Conservation (phyloP, 2,113 vertebrate genomes). For the Murina feae region DNA sequence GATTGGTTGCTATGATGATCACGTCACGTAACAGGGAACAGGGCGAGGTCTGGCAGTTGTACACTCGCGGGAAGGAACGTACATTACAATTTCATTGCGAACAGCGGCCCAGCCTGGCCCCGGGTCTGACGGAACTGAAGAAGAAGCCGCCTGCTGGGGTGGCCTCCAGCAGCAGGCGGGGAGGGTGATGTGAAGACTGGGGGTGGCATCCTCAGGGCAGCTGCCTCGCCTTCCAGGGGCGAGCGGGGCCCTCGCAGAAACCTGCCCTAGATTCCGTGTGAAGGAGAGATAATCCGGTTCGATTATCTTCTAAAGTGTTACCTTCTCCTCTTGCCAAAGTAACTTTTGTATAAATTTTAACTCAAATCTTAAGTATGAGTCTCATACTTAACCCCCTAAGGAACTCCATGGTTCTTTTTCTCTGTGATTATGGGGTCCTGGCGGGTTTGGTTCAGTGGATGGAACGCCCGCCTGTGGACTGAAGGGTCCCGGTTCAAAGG, state of each 20-base stretch:
- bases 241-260: neutral
- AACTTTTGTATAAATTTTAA: neutral
- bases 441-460: too few species aligned
- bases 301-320: neutral
- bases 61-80: neutral
- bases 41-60: accelerated
- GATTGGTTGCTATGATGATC: slow-evolving; percentile 37
- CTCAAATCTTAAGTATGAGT: neutral
- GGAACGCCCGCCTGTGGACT: too few species aligned
- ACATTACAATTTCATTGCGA: accelerated
- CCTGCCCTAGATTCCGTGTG: neutral
- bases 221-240: accelerated
- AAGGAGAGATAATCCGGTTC: neutral
- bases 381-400: neutral
- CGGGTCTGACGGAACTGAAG: neutral
- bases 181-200: neutral
- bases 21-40: accelerated
- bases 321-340: neutral
- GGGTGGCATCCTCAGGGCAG: neutral
- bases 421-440: neutral
- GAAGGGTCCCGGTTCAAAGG: too few species aligned
- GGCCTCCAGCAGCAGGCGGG: neutral
- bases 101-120: neutral
- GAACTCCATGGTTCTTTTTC: neutral
- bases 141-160: neutral